Percentiles rank a stretch among this genome's conserved stretches.
Conservation (phyloP, 2,797 vertebrate species). For the Acomys russatus region DNA sequence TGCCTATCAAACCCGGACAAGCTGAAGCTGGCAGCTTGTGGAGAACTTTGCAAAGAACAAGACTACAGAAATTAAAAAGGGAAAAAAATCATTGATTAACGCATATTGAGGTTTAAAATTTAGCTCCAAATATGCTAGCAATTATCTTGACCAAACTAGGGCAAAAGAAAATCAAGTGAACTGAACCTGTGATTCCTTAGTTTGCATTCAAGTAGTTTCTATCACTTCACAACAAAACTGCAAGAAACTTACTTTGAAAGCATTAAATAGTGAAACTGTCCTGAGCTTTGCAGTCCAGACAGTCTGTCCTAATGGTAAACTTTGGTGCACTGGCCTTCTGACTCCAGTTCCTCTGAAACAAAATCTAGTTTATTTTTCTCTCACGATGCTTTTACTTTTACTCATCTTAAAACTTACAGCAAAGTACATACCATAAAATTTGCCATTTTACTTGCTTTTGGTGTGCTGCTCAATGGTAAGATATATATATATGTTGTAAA, state of each 20-base stretch:
- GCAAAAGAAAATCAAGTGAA: conserved; percentile 24
- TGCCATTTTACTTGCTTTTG: neutral
- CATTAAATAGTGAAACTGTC: neutral
- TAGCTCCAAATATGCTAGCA: neutral
- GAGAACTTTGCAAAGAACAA: neutral
- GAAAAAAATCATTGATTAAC: conserved; percentile 5
- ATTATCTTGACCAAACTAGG: conserved; percentile 8
- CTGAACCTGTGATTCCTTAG: neutral
- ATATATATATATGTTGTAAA: neutral
- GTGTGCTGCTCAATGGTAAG: neutral
- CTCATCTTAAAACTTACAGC: neutral
- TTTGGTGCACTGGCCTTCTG: neutral
- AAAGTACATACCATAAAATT: neutral
- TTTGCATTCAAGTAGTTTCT: conserved; percentile 34
- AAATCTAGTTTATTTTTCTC: conserved; percentile 25
- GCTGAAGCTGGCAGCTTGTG: neutral
- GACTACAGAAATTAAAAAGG: neutral
- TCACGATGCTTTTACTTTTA: neutral
- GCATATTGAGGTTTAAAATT: conserved; percentile 32
- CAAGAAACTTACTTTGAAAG: neutral
- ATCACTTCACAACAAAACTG: neutral
- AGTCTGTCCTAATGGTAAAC: neutral
- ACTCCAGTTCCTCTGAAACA: conserved; percentile 24
- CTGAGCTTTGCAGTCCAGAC: neutral
- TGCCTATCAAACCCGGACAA: neutral